Evolutionary conservation across 2,888 invertebrate genomes (phyloP).

Genomic region (Lycophotia porphyrea): DNA sequence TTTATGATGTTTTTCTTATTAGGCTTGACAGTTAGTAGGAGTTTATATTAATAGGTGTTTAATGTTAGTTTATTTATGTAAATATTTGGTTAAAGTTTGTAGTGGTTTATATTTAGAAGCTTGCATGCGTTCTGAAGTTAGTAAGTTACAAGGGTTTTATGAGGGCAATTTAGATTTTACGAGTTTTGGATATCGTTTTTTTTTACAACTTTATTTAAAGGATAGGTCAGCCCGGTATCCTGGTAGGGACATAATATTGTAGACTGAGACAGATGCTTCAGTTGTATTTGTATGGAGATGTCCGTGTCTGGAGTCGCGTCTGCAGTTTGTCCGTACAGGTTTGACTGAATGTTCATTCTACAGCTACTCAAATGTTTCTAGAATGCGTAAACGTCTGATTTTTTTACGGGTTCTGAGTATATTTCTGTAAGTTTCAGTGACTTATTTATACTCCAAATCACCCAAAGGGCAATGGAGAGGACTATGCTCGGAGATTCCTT

Average conservation of each 20-base stretch:
- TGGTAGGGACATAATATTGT: not conserved
- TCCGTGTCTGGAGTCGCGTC: not conserved
- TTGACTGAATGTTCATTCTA: not conserved
- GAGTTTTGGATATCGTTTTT: not conserved
- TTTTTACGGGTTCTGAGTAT: not conserved
- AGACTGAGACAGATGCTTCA: not conserved
- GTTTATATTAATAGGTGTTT: slow-evolving; percentile 60
- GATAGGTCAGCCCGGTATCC: not conserved
- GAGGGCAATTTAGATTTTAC: not conserved
- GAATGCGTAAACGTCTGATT: not conserved
- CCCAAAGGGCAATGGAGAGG: too few species aligned
- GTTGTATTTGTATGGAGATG: not conserved
- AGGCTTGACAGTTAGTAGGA: slow-evolving; percentile 51
- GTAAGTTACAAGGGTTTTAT: slow-evolving; percentile 20
- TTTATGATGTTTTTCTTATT: slow-evolving; percentile 57
- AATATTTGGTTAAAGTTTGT: slow-evolving; percentile 50
- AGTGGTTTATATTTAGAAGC: slow-evolving; percentile 26
- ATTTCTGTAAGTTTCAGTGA: not conserved
- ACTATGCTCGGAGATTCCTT: too few species aligned
- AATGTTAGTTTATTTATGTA: slow-evolving; percentile 54
- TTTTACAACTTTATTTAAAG: not conserved
- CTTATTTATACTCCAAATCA: too few species aligned
- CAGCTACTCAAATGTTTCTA: not conserved
- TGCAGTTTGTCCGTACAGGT: not conserved
- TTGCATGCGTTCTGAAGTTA: slow-evolving; percentile 22